These are phyloP conservation scores for Chaetogeoica ovagalla DNA, from an alignment of 2,888 invertebrate species.

Conservation along the genomic window DNA sequence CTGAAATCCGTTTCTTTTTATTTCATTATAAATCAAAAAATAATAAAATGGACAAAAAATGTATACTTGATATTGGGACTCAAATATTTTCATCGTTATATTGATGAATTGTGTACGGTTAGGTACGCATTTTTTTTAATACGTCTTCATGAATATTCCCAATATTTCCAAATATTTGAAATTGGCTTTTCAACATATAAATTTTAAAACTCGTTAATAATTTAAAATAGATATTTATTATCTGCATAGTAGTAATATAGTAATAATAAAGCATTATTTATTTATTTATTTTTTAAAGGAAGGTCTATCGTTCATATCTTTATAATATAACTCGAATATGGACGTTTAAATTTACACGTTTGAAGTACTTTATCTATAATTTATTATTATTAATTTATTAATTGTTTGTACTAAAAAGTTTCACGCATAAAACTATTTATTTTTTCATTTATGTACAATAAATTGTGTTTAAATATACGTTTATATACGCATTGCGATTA, in stretches of 20 bases:
- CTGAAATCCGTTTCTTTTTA: too few relatives aligned
- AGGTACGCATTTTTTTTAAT: neutral
- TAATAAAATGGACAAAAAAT: neutral
- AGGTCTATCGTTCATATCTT: neutral
- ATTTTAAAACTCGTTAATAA: too few relatives aligned
- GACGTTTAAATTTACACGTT: slow-evolving; percentile 13
- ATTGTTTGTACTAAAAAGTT: slow-evolving; percentile 15
- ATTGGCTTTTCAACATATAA: neutral
- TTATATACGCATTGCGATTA: neutral
- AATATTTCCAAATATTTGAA: neutral
- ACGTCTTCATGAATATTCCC: neutral
- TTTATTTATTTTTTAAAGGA: neutral
- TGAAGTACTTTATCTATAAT: neutral
- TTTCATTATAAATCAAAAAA: neutral
- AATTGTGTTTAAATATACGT: neutral
- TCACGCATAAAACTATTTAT: neutral
- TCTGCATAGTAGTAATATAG: neutral
- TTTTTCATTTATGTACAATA: neutral
- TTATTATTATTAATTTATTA: neutral
- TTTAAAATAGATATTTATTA: too few relatives aligned
- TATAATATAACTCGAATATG: neutral
- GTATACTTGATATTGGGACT: neutral
- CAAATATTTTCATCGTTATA: neutral
- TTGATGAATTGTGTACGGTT: neutral
- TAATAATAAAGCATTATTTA: slow-evolving; percentile 1